These are phyloP conservation scores for Exephanes ischioxanthus DNA, from an alignment of 2,888 invertebrate species.

Conservation along the genomic window DNA sequence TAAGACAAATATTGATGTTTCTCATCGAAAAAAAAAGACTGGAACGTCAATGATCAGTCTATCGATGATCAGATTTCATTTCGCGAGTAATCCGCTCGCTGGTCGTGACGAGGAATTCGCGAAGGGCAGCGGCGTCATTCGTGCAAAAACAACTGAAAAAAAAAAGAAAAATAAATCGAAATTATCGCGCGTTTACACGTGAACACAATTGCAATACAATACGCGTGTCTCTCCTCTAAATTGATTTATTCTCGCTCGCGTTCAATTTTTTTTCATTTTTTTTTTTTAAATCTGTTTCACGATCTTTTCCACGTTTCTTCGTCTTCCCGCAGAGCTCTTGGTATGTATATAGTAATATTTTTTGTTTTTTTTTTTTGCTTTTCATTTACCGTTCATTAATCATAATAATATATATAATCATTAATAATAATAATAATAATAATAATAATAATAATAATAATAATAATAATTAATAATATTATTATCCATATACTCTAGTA, in stretches of 20 bases:
- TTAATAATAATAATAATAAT: slow-evolving; percentile 55
- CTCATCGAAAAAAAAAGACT: not conserved
- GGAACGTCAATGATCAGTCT: not conserved
- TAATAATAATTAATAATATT: slow-evolving; percentile 79
- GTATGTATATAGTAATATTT: slow-evolving; percentile 70
- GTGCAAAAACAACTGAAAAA: not conserved
- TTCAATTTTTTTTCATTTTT: not conserved
- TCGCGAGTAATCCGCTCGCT: not conserved
- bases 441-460: slow-evolving; percentile 68
- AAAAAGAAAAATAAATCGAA: slow-evolving; percentile 22
- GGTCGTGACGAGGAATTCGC: not conserved
- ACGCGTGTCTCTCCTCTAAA: slow-evolving; percentile 65
- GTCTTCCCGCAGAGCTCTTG: slow-evolving; percentile 64
- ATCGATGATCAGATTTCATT: not conserved
- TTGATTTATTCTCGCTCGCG: slow-evolving; percentile 21
- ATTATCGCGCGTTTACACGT: slow-evolving; percentile 36
- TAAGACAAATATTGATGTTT: not conserved
- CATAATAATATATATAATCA: slow-evolving; percentile 50
- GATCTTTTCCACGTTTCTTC: slow-evolving; percentile 2
- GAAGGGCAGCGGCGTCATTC: slow-evolving; percentile 16
- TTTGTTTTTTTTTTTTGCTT: slow-evolving; percentile 70
- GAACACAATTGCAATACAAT: slow-evolving; percentile 65
- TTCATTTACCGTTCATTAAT: slow-evolving; percentile 70
- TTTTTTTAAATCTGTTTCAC: not conserved
- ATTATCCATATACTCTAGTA: slow-evolving; percentile 83